These are phyloP conservation scores for Pterocles gutturalis DNA, from an alignment of 2,113 vertebrate genomes.

Conservation along the genomic window DNA sequence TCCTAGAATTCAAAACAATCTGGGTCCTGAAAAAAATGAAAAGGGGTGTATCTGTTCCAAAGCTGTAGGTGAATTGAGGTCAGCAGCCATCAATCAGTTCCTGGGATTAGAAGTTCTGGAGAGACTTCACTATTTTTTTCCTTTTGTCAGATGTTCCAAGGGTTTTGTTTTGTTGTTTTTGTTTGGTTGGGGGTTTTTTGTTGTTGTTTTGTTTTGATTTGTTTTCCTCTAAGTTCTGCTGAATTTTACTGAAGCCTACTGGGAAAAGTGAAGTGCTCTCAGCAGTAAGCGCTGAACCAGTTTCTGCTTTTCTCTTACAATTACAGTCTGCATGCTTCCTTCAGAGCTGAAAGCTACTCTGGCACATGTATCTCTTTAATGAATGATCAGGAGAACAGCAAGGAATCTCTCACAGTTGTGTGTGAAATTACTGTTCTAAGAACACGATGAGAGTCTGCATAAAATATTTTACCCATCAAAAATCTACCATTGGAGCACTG, in stretches of 20 bases:
- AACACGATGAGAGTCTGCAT: not conserved
- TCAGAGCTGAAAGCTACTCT: not conserved
- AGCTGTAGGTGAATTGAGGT: rapidly evolving
- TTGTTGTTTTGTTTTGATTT: not conserved
- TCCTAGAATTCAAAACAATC: not conserved
- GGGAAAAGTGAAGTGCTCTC: not conserved
- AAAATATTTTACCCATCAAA: not conserved
- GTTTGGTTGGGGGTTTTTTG: not conserved
- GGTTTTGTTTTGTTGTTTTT: not conserved
- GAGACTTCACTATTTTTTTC: not conserved
- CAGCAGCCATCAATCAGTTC: not conserved
- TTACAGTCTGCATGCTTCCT: not conserved
- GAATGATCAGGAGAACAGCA: not conserved
- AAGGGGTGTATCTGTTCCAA: rapidly evolving
- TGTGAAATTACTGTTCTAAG: not conserved
- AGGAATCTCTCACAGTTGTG: not conserved
- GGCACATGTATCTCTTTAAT: not conserved
- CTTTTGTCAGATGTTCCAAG: not conserved
- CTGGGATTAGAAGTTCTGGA: not conserved
- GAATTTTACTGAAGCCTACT: not conserved
- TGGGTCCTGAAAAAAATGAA: not conserved
- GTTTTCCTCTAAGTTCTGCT: not conserved
- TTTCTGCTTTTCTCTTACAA: not conserved
- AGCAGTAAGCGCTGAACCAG: not conserved
- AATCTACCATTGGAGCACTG: not conserved